A percentile compares a stretch with the other conserved stretches of the same genome.
Evolutionary conservation across 1,140 invertebrate species (phyloP).

Genomic region (Drosophila tani): DNA sequence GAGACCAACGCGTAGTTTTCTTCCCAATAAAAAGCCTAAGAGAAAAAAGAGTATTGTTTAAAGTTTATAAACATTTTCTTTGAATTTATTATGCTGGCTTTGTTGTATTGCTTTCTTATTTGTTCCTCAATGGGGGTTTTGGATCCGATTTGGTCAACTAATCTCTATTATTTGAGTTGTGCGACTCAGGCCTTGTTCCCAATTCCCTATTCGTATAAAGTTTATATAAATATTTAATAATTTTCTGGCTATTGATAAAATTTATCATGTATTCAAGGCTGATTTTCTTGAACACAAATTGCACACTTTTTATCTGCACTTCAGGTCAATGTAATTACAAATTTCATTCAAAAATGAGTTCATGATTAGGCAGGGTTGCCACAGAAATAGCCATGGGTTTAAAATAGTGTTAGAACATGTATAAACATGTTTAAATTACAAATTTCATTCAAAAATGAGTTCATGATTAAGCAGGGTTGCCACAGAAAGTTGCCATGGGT

Average conservation of each 20-base stretch:
- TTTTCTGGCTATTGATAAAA: neutral
- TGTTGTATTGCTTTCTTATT: neutral
- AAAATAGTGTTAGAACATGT: neutral
- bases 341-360: neutral
- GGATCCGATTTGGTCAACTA: neutral
- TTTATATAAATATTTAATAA: neutral
- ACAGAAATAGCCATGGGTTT: neutral
- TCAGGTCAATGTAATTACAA: neutral
- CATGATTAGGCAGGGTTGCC: neutral
- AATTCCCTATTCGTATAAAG: conserved; percentile 5
- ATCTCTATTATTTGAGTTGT: conserved; percentile 7
- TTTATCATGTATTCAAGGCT: neutral
- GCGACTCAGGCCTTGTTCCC: conserved; percentile 10
- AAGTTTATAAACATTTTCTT: conserved; percentile 25
- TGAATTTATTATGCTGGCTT: conserved; percentile 21
- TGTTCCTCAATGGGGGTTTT: neutral
- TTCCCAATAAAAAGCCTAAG: too few species aligned
- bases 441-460: neutral
- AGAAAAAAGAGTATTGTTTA: neutral
- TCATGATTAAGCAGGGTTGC: neutral
- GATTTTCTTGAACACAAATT: conserved; percentile 4
- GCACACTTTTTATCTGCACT: conserved; percentile 4
- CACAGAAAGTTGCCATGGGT: neutral
- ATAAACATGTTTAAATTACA: neutral
- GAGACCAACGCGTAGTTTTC: too few species aligned